Conservation (phyloP, 2,113 vertebrate genomes). For the Rhinolophus ferrumequinum region DNA sequence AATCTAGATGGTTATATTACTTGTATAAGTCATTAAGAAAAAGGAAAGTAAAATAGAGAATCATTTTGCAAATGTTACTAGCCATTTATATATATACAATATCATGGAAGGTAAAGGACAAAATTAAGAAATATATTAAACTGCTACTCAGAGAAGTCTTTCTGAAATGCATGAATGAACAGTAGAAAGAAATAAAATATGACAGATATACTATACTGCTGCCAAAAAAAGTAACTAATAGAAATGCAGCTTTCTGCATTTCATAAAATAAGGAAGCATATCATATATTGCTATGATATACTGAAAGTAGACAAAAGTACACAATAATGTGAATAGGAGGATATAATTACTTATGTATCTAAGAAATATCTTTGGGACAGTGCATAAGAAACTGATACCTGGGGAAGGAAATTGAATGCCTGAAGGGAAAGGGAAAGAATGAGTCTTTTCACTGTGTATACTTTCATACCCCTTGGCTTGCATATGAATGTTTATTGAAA, state of each 20-base stretch:
- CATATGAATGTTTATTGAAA: background rate
- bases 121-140: slow-evolving; percentile 1
- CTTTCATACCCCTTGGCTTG: background rate
- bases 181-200: background rate
- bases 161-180: background rate
- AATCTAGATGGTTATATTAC: background rate
- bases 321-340: background rate
- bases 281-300: background rate
- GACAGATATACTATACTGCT: background rate
- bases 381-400: background rate
- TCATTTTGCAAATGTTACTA: slow-evolving; percentile 3
- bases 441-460: background rate
- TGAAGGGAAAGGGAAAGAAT: background rate
- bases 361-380: background rate
- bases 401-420: background rate
- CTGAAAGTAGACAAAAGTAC: background rate
- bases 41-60: background rate
- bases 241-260: background rate
- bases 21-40: background rate
- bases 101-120: background rate
- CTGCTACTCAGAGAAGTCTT: background rate
- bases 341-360: background rate
- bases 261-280: background rate
- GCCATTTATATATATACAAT: background rate
- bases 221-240: background rate